A percentile compares a stretch with the other conserved stretches of the same genome.
These are phyloP conservation scores for Euplagia quadripunctaria DNA, from an alignment of 2,888 invertebrate genomes.

Conservation along the genomic window DNA sequence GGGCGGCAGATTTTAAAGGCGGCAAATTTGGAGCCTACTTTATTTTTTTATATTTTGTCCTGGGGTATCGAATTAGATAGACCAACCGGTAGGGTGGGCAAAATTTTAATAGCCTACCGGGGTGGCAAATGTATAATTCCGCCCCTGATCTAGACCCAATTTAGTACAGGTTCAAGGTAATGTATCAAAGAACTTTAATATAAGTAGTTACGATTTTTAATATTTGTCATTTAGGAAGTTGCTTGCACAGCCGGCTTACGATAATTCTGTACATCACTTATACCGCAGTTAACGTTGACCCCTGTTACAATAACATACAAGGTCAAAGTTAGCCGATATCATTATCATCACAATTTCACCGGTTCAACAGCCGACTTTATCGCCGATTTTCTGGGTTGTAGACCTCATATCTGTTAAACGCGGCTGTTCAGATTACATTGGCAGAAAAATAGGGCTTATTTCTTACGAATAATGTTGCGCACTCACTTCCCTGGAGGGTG, in stretches of 20 bases:
- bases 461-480: neutral
- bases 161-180: too few relatives aligned
- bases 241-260: neutral
- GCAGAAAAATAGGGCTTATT: neutral
- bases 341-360: slow-evolving; percentile 45
- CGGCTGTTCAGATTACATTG: slow-evolving; percentile 6
- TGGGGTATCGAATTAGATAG: too few relatives aligned
- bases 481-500: neutral
- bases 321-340: slow-evolving; percentile 21
- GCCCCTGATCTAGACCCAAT: too few relatives aligned
- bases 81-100: too few relatives aligned
- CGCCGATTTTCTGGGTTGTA: slow-evolving; percentile 43
- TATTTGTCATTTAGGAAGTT: neutral
- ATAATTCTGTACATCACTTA: slow-evolving; percentile 2
- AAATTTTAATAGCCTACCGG: too few relatives aligned
- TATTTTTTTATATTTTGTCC: too few relatives aligned
- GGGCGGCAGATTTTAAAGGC: too few relatives aligned
- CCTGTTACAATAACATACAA: slow-evolving; percentile 35
- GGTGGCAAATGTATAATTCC: too few relatives aligned
- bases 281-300: slow-evolving; percentile 48
- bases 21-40: too few relatives aligned
- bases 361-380: slow-evolving; percentile 55
- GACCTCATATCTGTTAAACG: slow-evolving; percentile 25
- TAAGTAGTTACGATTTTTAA: neutral
- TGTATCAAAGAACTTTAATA: too few relatives aligned